Evolutionary conservation across 2,797 vertebrate species (phyloP).

Genomic region (Tympanoctomys barrerae): DNA sequence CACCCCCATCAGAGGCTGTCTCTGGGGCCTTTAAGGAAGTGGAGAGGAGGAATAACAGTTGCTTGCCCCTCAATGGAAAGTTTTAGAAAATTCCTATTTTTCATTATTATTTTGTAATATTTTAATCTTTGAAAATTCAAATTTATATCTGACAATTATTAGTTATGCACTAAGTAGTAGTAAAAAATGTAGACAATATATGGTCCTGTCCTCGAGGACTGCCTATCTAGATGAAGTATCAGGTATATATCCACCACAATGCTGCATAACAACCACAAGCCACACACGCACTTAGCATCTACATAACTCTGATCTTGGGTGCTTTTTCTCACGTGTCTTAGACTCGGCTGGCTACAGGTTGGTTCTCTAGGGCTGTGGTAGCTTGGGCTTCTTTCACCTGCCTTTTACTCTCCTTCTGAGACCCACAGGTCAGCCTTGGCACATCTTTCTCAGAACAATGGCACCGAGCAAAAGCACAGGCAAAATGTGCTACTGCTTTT

Average conservation of each 20-base stretch:
- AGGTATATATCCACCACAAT: background rate
- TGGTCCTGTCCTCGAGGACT: background rate
- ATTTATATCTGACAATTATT: background rate
- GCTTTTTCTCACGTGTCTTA: background rate
- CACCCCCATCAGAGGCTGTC: background rate
- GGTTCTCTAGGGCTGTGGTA: background rate
- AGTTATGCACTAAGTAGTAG: background rate
- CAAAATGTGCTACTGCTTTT: background rate
- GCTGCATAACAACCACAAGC: background rate
- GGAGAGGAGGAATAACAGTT: background rate
- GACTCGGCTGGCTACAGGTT: background rate
- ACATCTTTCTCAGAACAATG: background rate
- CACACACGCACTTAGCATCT: background rate
- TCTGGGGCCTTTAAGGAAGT: background rate
- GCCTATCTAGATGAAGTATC: background rate
- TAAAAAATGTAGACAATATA: background rate
- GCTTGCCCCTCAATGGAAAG: background rate
- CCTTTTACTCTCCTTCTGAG: background rate
- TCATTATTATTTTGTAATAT: background rate
- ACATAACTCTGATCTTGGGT: background rate
- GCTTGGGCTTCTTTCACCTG: background rate
- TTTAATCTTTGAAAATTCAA: slow-evolving; percentile 49
- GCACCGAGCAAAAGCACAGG: background rate
- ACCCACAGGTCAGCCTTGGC: background rate
- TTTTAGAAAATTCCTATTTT: slow-evolving; percentile 47